These are phyloP conservation scores for Eupeodes latifasciatus DNA, from an alignment of 2,888 invertebrate genomes.

Conservation along the genomic window DNA sequence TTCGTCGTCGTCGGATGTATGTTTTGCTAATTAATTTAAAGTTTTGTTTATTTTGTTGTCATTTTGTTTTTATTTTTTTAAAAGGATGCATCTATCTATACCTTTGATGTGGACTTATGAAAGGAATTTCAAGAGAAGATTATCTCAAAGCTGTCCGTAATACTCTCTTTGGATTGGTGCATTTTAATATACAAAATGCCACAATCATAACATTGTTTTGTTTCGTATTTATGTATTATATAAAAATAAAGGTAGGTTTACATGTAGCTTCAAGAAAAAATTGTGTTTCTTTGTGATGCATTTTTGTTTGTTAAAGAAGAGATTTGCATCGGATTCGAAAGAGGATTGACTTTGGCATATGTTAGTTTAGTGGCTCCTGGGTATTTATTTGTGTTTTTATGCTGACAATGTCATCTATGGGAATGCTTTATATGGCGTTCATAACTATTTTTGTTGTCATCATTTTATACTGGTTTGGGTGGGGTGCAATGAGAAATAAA, in stretches of 20 bases:
- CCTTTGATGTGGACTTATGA: slow-evolving; percentile 56
- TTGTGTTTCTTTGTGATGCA: slow-evolving; percentile 30
- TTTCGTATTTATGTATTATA: not conserved
- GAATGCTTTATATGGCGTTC: slow-evolving; percentile 51
- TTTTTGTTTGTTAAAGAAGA: slow-evolving; percentile 32
- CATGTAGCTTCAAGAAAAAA: slow-evolving; percentile 39
- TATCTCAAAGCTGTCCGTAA: slow-evolving; percentile 57
- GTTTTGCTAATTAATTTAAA: slow-evolving; percentile 73
- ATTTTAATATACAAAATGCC: slow-evolving; percentile 12
- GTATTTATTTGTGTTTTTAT: not conserved
- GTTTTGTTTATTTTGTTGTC: slow-evolving; percentile 18
- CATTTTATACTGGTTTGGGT: slow-evolving; percentile 6
- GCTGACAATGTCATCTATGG: slow-evolving; percentile 60
- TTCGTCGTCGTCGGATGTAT: slow-evolving; percentile 1
- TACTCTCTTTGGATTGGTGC: not conserved
- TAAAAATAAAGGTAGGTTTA: too few relatives aligned
- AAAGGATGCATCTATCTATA: not conserved
- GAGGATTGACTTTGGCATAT: slow-evolving; percentile 54
- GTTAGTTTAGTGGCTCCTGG: not conserved
- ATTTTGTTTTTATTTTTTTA: not conserved
- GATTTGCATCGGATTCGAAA: slow-evolving; percentile 64
- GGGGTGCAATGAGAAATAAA: not conserved
- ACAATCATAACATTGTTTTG: slow-evolving; percentile 44
- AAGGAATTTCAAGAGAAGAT: slow-evolving; percentile 68
- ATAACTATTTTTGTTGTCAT: slow-evolving; percentile 35